Percentiles rank a stretch among this genome's conserved stretches.
These are phyloP conservation scores for Archips xylosteana DNA, from an alignment of 2,888 invertebrate species.

Conservation along the genomic window DNA sequence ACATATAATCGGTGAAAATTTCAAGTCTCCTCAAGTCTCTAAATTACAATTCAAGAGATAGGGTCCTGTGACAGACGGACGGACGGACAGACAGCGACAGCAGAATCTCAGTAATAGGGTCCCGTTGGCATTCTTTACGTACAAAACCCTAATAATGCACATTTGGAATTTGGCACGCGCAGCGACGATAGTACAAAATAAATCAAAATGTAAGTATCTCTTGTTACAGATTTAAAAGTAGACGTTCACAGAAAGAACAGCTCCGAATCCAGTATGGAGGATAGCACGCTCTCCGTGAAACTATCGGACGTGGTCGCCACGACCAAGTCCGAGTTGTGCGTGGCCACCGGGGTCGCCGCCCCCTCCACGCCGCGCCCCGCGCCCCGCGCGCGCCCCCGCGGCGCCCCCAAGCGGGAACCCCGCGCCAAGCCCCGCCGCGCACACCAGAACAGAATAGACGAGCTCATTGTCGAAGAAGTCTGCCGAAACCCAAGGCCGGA, in stretches of 20 bases:
- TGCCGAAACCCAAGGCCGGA: slow-evolving; percentile 64
- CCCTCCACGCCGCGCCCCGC: slow-evolving; percentile 70
- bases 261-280: slow-evolving; percentile 94
- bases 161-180: too few species aligned
- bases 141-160: too few species aligned
- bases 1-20: too few species aligned
- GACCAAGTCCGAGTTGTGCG: slow-evolving; percentile 75
- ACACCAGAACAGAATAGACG: slow-evolving; percentile 70
- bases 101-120: too few species aligned
- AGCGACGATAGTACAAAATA: too few species aligned
- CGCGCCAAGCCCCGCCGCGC: slow-evolving; percentile 66
- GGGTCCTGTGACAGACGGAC: too few species aligned
- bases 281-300: slow-evolving; percentile 82
- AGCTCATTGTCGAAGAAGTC: slow-evolving; percentile 70
- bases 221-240: slow-evolving; percentile 92
- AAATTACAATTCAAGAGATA: too few species aligned
- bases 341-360: slow-evolving; percentile 59
- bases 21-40: too few species aligned
- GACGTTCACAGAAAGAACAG: slow-evolving; percentile 97
- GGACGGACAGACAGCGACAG: too few species aligned
- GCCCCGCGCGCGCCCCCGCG: slow-evolving; percentile 53
- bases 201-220: neutral
- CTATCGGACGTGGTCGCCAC: slow-evolving; percentile 67
- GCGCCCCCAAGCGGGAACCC: slow-evolving; percentile 66
- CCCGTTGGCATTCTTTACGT: too few species aligned